phyloP scores from a whole-genome alignment of 2,797 vertebrate genomes.

The Chelon labrosus region DNA sequence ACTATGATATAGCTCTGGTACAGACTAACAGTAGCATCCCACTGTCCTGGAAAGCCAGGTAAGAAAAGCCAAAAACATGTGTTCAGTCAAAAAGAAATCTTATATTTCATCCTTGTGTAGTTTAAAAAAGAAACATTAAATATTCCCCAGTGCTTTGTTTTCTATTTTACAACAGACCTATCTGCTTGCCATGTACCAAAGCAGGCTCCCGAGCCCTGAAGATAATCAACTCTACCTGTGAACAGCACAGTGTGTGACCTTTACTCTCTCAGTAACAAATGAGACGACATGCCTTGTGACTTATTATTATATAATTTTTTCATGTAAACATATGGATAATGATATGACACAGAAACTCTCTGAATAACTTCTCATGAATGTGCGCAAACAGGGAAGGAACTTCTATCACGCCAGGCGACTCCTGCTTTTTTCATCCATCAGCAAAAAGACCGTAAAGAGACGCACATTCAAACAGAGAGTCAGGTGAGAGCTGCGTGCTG shows the following conservation, averaged over 20 bases:
- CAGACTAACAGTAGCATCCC: conserved; percentile 67
- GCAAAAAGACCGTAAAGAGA: conserved; percentile 57
- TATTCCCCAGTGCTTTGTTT: background rate
- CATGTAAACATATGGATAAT: background rate
- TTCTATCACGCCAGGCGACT: conserved; percentile 75
- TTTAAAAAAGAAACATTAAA: background rate
- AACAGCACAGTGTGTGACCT: conserved; percentile 84
- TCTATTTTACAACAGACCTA: conserved; percentile 76
- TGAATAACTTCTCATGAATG: background rate
- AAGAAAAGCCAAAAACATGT: conserved; percentile 9
- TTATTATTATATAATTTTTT: background rate
- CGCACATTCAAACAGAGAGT: conserved; percentile 80
- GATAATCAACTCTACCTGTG: conserved; percentile 79
- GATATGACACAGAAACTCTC: no score
- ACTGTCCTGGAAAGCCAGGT: conserved; percentile 79
- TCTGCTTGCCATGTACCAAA: conserved; percentile 88
- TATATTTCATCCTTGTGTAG: background rate
- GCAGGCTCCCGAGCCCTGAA: conserved; percentile 86
- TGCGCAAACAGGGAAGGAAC: conserved; percentile 74
- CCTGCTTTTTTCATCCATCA: conserved; percentile 81
- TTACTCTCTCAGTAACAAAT: background rate
- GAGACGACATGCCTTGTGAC: background rate
- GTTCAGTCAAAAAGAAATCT: background rate
- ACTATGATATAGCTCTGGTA: conserved; percentile 89
- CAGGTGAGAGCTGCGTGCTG: conserved; percentile 72